Conservation (phyloP, 2,113 vertebrate genomes). For the Tragelaphus strepsiceros region DNA sequence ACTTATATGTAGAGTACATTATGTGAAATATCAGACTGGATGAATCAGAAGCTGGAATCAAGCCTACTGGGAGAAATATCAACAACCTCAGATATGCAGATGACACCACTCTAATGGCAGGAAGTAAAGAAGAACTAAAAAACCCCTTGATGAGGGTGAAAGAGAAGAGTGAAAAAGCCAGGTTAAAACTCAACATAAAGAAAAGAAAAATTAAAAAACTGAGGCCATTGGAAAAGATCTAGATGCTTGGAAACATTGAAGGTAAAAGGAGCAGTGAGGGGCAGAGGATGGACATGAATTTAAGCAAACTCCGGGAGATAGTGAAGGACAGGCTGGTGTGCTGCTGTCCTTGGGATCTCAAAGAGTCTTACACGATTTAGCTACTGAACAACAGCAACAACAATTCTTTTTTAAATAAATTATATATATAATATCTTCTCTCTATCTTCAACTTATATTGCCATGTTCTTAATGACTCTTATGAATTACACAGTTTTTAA, state of each 20-base stretch:
- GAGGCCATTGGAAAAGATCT: background rate
- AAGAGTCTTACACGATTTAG: background rate
- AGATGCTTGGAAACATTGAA: background rate
- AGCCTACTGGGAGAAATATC: background rate
- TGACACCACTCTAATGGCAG: background rate
- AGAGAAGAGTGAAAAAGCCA: background rate
- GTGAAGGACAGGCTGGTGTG: background rate
- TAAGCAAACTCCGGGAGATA: background rate
- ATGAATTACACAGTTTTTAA: background rate
- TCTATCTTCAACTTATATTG: background rate
- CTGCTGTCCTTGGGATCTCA: background rate
- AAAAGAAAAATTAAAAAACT: background rate
- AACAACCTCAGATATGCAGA: background rate
- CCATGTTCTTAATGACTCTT: background rate
- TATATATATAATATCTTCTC: background rate
- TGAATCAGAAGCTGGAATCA: background rate
- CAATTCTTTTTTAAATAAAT: background rate
- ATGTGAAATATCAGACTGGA: background rate
- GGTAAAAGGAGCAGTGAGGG: background rate
- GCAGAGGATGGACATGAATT: background rate
- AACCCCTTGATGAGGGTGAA: background rate
- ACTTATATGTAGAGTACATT: background rate
- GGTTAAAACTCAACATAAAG: background rate
- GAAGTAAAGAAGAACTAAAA: background rate
- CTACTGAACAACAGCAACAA: background rate